Evolutionary conservation across 92 coral and sea anemone genomes (phyloP), one percentile per base, ranked within the genome.

Genomic region (Zoanthus solanderi): DNA sequence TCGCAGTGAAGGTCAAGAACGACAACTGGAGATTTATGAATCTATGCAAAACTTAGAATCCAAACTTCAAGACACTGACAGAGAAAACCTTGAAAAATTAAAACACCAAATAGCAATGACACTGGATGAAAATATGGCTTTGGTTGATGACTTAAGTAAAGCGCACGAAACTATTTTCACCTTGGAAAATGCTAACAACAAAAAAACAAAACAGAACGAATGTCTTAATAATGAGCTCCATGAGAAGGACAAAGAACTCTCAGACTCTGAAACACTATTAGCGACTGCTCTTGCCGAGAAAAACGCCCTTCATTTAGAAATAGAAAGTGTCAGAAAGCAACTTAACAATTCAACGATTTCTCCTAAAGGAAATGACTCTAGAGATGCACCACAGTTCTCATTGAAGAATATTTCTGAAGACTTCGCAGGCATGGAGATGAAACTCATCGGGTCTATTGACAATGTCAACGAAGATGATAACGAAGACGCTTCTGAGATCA

Each of bases 141-240:
- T 95, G 63, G 82, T 94, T 13, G 93, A 95, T 58, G 90, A 93
- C 48, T 65, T 95, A 73, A 88, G 86, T 15, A 90, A 87, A 37
- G 78, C 90, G 32, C 94, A 88, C 42, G 73, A 88, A 37, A 93
- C 83, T 76, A 83, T 93, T 23, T 52, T 85, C 7, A 68, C 85
- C 32, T 80, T 95, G 4, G 94, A 93, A 68, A 89, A 73, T 16
- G 84, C 87, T 4, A 85, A 77, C 34, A 86, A 81, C 16, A 92
- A 76, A 30, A 84, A 87, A 42, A 79, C 87, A 28, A 67, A 30
- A 44, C 94, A 95, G 76, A 87, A 89, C 28, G 88, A 87, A 73
- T 78, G 86, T 50, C 78, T 91, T 60, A 90, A 87, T 60, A 82
- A 78, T 37, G 94, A 95, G 67, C 89, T 95, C 79, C 72, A 65